A percentile compares a stretch with the other conserved stretches of the same genome.
These are phyloP conservation scores for Chrysolina oricalcia DNA, from an alignment of 2,888 invertebrate genomes.

Conservation along the genomic window DNA sequence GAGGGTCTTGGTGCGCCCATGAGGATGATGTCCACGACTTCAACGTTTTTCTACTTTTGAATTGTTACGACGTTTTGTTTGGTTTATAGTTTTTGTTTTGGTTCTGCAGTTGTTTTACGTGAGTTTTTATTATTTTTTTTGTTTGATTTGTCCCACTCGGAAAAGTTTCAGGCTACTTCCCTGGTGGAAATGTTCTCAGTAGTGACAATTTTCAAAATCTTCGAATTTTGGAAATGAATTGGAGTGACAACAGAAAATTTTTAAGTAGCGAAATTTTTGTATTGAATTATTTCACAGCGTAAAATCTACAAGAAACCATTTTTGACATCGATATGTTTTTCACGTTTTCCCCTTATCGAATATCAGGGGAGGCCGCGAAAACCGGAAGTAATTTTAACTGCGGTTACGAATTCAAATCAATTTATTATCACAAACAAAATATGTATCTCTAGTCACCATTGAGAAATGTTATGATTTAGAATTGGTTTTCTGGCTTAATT, in stretches of 20 bases:
- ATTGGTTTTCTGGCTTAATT: no score
- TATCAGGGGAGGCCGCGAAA: neutral
- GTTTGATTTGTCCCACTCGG: constrained; percentile 24
- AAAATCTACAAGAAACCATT: no score
- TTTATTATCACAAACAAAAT: no score
- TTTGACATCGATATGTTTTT: no score
- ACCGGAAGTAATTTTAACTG: neutral
- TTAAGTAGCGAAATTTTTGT: no score
- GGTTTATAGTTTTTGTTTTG: constrained; percentile 42
- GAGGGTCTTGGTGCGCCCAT: constrained; percentile 61
- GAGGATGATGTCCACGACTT: constrained; percentile 58
- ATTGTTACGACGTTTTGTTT: constrained; percentile 34
- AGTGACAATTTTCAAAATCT: neutral
- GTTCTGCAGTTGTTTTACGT: constrained; percentile 34
- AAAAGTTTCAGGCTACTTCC: constrained; percentile 2
- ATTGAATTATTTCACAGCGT: no score
- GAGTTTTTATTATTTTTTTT: constrained; percentile 49
- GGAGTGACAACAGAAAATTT: no score
- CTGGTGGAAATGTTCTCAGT: neutral
- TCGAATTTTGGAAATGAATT: neutral
- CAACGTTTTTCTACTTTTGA: constrained; percentile 35
- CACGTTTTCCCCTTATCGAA: no score
- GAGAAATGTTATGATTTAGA: no score
- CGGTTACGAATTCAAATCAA: neutral
- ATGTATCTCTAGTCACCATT: no score